phyloP scores from a whole-genome alignment of 2,113 vertebrate species.

The Bucco capensis region DNA sequence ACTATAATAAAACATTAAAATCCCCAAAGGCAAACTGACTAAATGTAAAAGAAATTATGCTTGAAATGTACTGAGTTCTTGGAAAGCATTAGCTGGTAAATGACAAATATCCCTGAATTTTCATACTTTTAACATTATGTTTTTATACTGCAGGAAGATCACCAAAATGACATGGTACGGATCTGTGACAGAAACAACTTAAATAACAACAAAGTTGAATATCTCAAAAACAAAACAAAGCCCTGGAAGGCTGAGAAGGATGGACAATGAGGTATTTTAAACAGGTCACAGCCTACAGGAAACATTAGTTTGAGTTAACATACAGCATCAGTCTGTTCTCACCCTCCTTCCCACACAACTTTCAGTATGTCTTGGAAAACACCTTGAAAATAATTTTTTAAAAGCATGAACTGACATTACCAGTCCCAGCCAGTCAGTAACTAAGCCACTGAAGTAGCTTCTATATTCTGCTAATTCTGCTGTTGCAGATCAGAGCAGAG shows the following conservation, averaged over 20 bases:
- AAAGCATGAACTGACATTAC: not conserved
- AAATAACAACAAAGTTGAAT: not conserved
- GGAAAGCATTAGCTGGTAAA: not conserved
- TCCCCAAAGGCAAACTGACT: not conserved
- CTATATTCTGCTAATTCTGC: not conserved
- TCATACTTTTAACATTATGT: not conserved
- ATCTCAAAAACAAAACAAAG: not conserved
- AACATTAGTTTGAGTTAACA: not conserved
- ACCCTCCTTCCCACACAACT: constrained; percentile 35
- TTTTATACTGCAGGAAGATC: not conserved
- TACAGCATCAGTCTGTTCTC: not conserved
- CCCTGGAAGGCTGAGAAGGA: not conserved
- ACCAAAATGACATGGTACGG: not conserved
- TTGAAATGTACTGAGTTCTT: not conserved
- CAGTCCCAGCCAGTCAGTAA: not conserved
- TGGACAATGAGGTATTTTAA: not conserved
- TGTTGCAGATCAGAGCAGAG: not conserved
- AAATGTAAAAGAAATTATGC: not conserved
- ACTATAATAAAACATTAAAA: not conserved
- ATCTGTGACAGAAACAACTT: not conserved
- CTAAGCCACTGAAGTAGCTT: not conserved
- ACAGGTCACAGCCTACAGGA: not conserved
- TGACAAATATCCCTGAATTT: not conserved
- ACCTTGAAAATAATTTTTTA: not conserved
- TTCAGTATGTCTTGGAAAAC: constrained; percentile 29